phyloP scores from a whole-genome alignment of 2,797 vertebrate genomes.

The Hylomyscus alleni region DNA sequence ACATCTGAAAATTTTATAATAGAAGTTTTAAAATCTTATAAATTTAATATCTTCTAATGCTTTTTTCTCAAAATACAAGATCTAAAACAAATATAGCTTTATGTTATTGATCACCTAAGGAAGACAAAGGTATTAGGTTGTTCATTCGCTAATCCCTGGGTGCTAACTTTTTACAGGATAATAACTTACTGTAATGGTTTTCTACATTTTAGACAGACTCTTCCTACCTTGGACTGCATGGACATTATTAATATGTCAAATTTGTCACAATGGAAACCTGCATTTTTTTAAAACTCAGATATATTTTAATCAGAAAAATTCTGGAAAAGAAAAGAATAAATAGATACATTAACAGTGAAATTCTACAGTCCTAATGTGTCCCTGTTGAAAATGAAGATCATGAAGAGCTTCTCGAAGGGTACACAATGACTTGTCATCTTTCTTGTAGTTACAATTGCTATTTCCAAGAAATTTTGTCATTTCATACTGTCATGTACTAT shows the following conservation, averaged over 20 bases:
- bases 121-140: not conserved
- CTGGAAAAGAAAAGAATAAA: not conserved
- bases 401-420: not conserved
- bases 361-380: not conserved
- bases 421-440: not conserved
- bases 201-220: not conserved
- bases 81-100: not conserved
- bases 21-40: not conserved
- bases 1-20: not conserved
- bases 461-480: not conserved
- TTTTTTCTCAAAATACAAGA: not conserved
- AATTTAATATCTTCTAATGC: not conserved
- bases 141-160: not conserved
- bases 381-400: not conserved
- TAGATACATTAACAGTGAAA: constrained; percentile 25
- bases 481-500: constrained; percentile 13
- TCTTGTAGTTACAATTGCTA: not conserved
- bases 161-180: not conserved
- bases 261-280: not conserved
- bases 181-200: not conserved
- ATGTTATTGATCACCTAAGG: not conserved
- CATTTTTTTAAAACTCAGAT: not conserved
- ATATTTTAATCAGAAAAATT: not conserved
- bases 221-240: not conserved
- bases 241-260: not conserved